Conservation (phyloP, 1,140 invertebrate species). For the Dreissena rostriformis region DNA sequence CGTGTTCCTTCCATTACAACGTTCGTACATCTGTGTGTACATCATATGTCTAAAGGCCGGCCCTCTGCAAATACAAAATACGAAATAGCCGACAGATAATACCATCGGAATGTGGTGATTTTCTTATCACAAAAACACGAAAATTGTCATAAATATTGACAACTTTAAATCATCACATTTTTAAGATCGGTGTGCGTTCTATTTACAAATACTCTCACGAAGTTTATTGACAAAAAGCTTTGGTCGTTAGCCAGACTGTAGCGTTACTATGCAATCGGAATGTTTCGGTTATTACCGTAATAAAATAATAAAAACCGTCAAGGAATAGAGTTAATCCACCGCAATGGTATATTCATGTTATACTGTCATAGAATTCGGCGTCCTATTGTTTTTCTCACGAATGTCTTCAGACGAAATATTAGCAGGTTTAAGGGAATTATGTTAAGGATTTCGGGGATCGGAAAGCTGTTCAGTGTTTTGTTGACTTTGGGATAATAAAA, state of each 20-base stretch:
- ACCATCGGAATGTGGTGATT: too few relatives aligned
- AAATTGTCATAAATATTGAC: slow-evolving; percentile 5
- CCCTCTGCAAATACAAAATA: too few relatives aligned
- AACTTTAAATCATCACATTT: slow-evolving; percentile 2
- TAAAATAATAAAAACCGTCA: background rate
- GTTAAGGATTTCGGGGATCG: too few relatives aligned
- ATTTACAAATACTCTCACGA: background rate
- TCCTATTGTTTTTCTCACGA: slow-evolving; percentile 4
- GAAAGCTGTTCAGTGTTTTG: too few relatives aligned
- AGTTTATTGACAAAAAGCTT: background rate
- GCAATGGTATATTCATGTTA: too few relatives aligned
- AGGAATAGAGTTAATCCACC: background rate
- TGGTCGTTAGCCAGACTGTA: background rate
- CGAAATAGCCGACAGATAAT: too few relatives aligned
- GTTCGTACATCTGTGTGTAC: too few relatives aligned
- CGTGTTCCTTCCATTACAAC: too few relatives aligned
- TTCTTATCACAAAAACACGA: background rate
- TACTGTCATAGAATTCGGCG: background rate
- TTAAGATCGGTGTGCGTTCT: background rate
- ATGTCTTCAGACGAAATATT: background rate
- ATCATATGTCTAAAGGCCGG: too few relatives aligned
- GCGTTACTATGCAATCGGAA: background rate
- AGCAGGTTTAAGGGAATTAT: too few relatives aligned
- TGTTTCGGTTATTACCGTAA: background rate
- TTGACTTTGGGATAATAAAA: too few relatives aligned